phyloP scores from a whole-genome alignment of 2,888 invertebrate genomes.

The Hoplodrina ambigua region DNA sequence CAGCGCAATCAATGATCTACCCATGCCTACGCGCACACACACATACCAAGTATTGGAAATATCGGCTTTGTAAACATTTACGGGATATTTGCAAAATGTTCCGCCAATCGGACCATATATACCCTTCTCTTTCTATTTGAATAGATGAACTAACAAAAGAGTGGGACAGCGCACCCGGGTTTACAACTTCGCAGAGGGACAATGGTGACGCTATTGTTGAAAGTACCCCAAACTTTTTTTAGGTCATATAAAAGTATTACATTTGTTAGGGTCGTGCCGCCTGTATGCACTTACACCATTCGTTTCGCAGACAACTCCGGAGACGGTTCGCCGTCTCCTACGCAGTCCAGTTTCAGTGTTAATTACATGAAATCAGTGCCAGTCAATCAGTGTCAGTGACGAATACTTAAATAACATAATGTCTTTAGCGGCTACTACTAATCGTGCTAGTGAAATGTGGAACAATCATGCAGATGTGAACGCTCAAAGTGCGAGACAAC shows the following conservation, averaged over 20 bases:
- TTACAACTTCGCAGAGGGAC: slow-evolving; percentile 87
- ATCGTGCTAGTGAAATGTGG: slow-evolving; percentile 86
- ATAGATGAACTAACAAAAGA: slow-evolving; percentile 67
- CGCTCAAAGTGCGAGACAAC: slow-evolving; percentile 75
- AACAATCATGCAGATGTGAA: slow-evolving; percentile 80
- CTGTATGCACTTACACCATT: slow-evolving; percentile 86
- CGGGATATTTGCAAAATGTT: slow-evolving; percentile 87
- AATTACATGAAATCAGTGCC: slow-evolving; percentile 69
- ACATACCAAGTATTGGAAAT: slow-evolving; percentile 84
- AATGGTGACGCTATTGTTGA: slow-evolving; percentile 88
- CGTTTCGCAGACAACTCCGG: slow-evolving; percentile 86
- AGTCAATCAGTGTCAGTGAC: slow-evolving; percentile 73
- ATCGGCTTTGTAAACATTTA: slow-evolving; percentile 89
- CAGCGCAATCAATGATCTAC: slow-evolving; percentile 80
- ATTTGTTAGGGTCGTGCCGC: slow-evolving; percentile 88
- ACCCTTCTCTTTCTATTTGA: slow-evolving; percentile 75
- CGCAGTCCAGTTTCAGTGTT: slow-evolving; percentile 77
- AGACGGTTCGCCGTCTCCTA: slow-evolving; percentile 81
- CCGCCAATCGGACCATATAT: slow-evolving; percentile 74
- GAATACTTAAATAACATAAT: slow-evolving; percentile 66
- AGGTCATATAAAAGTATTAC: slow-evolving; percentile 90
- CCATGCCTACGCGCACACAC: slow-evolving; percentile 73
- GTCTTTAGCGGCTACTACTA: slow-evolving; percentile 81
- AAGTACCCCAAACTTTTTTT: slow-evolving; percentile 90
- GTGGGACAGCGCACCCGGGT: slow-evolving; percentile 77